phyloP scores from a whole-genome alignment of 2,113 vertebrate genomes.

The Myiozetetes cayanensis region DNA sequence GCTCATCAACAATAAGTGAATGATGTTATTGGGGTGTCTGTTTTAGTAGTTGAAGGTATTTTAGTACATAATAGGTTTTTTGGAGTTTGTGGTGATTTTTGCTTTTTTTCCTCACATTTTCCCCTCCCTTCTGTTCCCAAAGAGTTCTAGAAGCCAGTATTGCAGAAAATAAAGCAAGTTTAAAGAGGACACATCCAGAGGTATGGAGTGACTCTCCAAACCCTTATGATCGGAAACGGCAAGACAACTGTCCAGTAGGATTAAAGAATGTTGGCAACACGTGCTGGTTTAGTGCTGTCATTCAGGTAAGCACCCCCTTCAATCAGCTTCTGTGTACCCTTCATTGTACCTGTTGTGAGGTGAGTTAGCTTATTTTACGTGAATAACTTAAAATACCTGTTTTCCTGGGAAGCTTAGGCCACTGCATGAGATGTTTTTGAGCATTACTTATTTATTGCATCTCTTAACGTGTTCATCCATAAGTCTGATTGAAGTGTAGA shows the following conservation, averaged over 20 bases:
- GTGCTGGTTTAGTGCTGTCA: constrained; percentile 99
- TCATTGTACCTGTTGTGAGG: not conserved
- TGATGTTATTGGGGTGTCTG: not conserved
- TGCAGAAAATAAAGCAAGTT: constrained; percentile 95
- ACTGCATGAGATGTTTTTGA: not conserved
- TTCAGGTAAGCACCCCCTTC: constrained; percentile 82
- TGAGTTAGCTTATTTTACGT: not conserved
- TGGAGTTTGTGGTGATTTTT: not conserved
- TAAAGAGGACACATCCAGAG: constrained; percentile 93
- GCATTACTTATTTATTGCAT: not conserved
- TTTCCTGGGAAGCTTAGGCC: not conserved
- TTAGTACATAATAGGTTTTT: not conserved
- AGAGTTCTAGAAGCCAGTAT: constrained; percentile 99
- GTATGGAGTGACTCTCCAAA: constrained; percentile 97
- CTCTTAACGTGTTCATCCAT: not conserved
- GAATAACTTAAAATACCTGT: not conserved
- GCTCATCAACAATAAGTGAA: not conserved
- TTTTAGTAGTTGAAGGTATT: not conserved
- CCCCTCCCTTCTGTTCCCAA: constrained; percentile 16
- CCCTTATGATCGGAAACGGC: constrained; percentile 92
- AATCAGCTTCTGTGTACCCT: not conserved
- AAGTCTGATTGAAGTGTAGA: not conserved
- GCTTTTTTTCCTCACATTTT: constrained; percentile 1
- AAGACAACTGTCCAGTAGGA: constrained; percentile 91
- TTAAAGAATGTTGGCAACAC: constrained; percentile 98